Evolutionary conservation across 2,797 vertebrate species (phyloP).

Genomic region (Pteropus rufus): DNA sequence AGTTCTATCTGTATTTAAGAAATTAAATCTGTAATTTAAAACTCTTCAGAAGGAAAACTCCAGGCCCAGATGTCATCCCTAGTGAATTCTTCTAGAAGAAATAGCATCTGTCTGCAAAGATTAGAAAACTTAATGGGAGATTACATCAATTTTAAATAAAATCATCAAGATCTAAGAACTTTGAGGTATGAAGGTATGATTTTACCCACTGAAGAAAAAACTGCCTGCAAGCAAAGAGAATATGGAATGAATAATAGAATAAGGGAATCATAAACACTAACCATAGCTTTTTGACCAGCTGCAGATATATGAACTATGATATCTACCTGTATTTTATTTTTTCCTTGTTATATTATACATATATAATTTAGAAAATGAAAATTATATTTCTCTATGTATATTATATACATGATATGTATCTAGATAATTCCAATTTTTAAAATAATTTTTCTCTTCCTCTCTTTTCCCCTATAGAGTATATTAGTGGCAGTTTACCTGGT

Average conservation of each 20-base stretch:
- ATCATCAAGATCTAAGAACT: background rate
- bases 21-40: slow-evolving; percentile 28
- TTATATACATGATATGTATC: background rate
- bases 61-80: slow-evolving; percentile 36
- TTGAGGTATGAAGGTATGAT: background rate
- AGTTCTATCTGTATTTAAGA: background rate
- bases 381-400: background rate
- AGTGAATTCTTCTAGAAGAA: slow-evolving; percentile 42
- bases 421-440: background rate
- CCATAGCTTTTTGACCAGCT: background rate
- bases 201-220: background rate
- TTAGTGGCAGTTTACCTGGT: background rate
- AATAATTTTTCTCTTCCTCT: background rate
- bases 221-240: background rate
- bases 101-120: background rate
- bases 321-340: background rate
- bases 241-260: background rate
- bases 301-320: background rate
- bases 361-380: background rate
- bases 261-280: background rate
- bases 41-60: slow-evolving; percentile 19
- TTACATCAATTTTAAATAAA: background rate
- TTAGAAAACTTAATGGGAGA: slow-evolving; percentile 9
- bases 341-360: background rate
- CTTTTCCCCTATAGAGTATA: background rate